Conservation (phyloP, 2,113 vertebrate species). For the Leucopsar rothschildi region DNA sequence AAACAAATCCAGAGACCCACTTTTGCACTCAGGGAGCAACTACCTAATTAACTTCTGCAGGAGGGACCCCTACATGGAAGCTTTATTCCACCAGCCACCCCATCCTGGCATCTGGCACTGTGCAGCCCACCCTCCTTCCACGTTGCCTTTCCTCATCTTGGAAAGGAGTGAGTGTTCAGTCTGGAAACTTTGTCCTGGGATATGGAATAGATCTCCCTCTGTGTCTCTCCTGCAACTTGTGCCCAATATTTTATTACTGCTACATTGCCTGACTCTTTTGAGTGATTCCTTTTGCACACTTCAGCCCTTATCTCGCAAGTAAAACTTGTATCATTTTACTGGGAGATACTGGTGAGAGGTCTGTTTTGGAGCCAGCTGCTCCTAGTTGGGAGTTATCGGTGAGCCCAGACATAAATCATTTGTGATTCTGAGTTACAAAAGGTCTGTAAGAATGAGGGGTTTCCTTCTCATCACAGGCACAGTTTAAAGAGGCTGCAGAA, state of each 20-base stretch:
- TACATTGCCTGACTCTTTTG: neutral
- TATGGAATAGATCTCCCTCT: neutral
- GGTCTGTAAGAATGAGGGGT: neutral
- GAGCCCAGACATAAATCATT: neutral
- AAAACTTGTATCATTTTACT: neutral
- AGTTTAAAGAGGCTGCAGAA: neutral
- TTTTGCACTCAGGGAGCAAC: neutral
- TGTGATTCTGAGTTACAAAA: neutral
- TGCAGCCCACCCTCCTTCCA: neutral
- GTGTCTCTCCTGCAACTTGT: neutral
- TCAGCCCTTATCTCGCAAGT: neutral
- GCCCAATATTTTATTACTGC: neutral
- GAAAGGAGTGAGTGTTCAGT: rapidly evolving
- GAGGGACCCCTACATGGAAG: neutral
- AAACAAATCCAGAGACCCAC: neutral
- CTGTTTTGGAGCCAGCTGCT: neutral
- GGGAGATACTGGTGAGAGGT: neutral
- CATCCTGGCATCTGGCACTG: too few species aligned
- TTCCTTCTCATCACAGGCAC: neutral
- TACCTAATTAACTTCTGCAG: neutral
- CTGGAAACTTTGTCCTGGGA: neutral
- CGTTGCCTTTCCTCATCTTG: neutral
- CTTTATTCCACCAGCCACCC: neutral
- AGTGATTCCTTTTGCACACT: neutral
- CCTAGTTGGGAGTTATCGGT: neutral